Base-by-base conservation (phyloP, 2,113 vertebrate genomes). In the Pterocles orientalis region DNA sequence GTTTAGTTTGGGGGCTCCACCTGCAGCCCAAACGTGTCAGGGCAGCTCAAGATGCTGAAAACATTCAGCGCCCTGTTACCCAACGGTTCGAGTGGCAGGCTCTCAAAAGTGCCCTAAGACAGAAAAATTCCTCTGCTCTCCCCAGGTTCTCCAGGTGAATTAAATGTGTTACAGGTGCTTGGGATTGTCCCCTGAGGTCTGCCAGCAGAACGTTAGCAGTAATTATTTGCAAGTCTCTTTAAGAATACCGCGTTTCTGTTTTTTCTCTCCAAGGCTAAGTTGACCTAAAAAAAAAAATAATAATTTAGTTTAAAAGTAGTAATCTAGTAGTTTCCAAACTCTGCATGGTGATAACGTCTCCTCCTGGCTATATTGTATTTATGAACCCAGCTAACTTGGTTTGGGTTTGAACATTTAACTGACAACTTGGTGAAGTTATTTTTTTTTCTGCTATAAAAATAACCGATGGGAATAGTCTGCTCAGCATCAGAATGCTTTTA, bases 11-110 rank as follows among this genome's bases (percentile, higher is more conserved):
- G 36, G 51, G 58, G 33, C 18, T 51, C 33, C 15, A 8, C 10
- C 34, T 31, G 29, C 26, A 61, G 83, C 48, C 50, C 50, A 29
- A 33, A n/a, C 10, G 6, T 7, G 5, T 3, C n/a, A 5, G 51
- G 53, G 20, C 6, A 33, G 20, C 8, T 65, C 8, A 14, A 1
- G 4, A 5, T 4, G 28, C 26, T 33, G 45, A 15, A 21, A 36
- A 24, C 28, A 7, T 17, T 16, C 8, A 5, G 14, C 7, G 39
- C 36, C 9, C 21, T 76, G 56, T 17, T 6, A n/a, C 7, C 6
- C 5, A 13, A 12, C 0, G 2, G 6, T 20, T 28, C 16, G 14
- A 36, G 11, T 23, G n/a, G 9, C 2, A 13, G 17, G n/a, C 10
- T 62, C 18, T 29, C 36, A 12, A 1, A 24, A 41, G 8, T 11